Conservation (phyloP, 2,113 vertebrate species). For the Centrocercus urophasianus region DNA sequence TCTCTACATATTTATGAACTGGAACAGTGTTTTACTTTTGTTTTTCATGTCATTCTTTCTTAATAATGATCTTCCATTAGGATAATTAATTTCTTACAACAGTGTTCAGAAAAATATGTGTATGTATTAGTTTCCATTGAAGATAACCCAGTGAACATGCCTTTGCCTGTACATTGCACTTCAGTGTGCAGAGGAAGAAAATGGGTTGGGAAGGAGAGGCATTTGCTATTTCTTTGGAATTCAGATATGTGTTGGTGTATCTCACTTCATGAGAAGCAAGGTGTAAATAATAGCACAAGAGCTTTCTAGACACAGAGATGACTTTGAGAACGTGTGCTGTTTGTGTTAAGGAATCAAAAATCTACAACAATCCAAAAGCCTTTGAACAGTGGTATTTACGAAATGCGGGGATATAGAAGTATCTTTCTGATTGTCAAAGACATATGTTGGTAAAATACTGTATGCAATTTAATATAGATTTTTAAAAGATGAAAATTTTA, state of each 20-base stretch:
- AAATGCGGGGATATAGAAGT: not conserved
- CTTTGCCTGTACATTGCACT: not conserved
- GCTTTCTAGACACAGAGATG: not conserved
- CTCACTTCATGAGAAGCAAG: not conserved
- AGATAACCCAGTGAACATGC: not conserved
- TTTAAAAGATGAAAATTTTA: not conserved
- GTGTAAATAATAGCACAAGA: not conserved
- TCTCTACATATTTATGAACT: not conserved
- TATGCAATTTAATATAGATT: not conserved
- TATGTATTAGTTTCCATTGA: rapidly evolving
- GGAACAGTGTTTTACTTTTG: not conserved
- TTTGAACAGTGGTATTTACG: not conserved
- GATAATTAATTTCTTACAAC: not conserved
- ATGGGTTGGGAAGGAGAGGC: not conserved
- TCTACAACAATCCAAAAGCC: no score
- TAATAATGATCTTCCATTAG: not conserved
- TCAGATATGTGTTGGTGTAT: not conserved
- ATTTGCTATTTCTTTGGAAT: not conserved
- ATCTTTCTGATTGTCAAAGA: not conserved
- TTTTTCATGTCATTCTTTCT: not conserved
- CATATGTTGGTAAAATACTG: not conserved
- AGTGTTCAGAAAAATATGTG: not conserved
- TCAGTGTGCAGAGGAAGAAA: not conserved
- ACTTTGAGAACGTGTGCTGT: not conserved
- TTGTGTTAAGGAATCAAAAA: not conserved